A percentile compares a stretch with the other conserved stretches of the same genome.
Conservation (phyloP, 2,888 invertebrate species). For the Scelioninae gen. 1 region DNA sequence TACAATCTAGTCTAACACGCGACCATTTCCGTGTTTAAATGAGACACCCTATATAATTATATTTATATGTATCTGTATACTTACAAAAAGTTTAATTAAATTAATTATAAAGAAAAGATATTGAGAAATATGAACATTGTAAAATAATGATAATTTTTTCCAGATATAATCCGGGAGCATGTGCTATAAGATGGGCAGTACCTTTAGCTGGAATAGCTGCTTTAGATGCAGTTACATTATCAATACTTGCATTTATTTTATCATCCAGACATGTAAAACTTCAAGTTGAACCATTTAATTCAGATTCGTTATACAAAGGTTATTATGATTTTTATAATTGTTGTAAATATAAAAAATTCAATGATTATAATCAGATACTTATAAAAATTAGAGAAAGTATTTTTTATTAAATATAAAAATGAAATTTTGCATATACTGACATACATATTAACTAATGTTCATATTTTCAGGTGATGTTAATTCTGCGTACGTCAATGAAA, state of each 20-base stretch:
- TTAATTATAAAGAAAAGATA: no score
- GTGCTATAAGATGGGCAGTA: constrained; percentile 97
- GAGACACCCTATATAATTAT: no score
- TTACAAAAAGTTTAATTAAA: no score
- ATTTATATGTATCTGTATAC: no score
- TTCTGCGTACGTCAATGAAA: constrained; percentile 94
- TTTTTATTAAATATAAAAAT: no score
- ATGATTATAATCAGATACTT: no score
- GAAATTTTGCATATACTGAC: no score
- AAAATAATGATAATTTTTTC: not conserved
- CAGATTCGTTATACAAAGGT: constrained; percentile 89
- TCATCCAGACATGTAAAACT: constrained; percentile 94
- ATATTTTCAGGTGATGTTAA: constrained; percentile 92
- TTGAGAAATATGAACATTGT: no score
- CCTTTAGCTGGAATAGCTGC: constrained; percentile 95
- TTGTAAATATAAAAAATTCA: not conserved
- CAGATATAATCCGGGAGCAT: constrained; percentile 89
- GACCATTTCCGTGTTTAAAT: no score
- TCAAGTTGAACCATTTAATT: constrained; percentile 90
- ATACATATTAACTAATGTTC: not conserved
- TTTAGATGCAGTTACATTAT: constrained; percentile 92
- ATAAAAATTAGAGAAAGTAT: no score
- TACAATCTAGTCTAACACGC: no score
- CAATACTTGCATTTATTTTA: constrained; percentile 96
- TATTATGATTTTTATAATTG: constrained; percentile 6